Evolutionary conservation across 2,888 invertebrate genomes (phyloP).

Genomic region (Bugula neritina): DNA sequence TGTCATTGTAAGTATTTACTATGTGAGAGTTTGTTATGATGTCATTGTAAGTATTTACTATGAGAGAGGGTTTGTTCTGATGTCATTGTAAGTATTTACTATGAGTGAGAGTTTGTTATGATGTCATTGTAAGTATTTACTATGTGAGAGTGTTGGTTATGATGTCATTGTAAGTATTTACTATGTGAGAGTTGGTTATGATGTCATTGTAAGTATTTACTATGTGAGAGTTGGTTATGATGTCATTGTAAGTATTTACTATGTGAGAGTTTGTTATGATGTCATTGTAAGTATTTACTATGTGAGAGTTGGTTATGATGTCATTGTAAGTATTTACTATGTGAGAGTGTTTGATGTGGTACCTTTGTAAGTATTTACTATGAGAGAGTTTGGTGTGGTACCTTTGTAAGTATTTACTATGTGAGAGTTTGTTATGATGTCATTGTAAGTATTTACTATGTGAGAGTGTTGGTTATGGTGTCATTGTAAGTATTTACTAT

Average conservation of each 20-base stretch:
- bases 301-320: not conserved
- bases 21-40: not conserved
- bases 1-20: not conserved
- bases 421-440: not conserved
- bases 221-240: not conserved
- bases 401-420: not conserved
- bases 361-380: not conserved
- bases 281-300: not conserved
- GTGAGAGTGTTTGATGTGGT: not conserved
- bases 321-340: not conserved
- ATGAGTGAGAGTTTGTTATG: not conserved
- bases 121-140: not conserved
- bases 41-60: not conserved
- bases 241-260: not conserved
- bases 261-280: not conserved
- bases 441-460: conserved; percentile 4
- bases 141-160: not conserved
- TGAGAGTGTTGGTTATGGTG: not conserved
- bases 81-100: not conserved
- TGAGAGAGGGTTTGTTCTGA: not conserved
- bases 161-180: not conserved
- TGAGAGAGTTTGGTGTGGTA: too few relatives aligned
- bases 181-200: too few relatives aligned
- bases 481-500: not conserved
- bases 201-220: not conserved